Base-by-base conservation (phyloP, 2,888 invertebrate species). In the Shargacucullia verbasci region DNA sequence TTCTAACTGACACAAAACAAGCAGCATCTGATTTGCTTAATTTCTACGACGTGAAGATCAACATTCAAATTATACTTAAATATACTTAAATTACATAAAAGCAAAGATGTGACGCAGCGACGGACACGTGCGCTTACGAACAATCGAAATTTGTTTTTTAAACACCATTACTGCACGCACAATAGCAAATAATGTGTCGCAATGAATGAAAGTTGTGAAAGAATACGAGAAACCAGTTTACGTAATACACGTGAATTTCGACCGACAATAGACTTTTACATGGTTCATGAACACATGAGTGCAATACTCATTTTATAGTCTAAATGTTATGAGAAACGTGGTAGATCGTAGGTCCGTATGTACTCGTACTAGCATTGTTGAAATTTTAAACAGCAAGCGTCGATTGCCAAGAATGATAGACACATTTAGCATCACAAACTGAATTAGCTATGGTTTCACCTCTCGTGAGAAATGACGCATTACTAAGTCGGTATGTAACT, bases 181-280 rank as follows among this genome's bases (percentile, higher is more conserved):
- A 70, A 74, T 72, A 56, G 68, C 72, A 71, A 73, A 81, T 76
- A 73, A 74, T 46, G 60, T 84, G 79, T 81, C 78, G 82, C 80
- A 86, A 85, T 78, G 74, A 83, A 83, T 73, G 85, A 86, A 86
- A 86, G 87, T 84, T 80, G 67, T 75, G 80, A 84, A 85, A 82
- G 83, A 84, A 70, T 79, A 79, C 64, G 76, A 76, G 70, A 75
- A 76, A 78, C 72, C 33, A 57, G 57, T 79, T 84, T 82, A 83
- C 81, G 80, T 77, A 83, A 82, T 54, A 72, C 57, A 63, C 66
- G 69, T 67, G 69, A 73, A 76, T 76, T 80, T 76, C 55, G 67
- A 59, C 64, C 61, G 66, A 62, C 78, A 69, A 68, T 68, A 63
- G 69, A 69, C 57, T 59, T 68, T 74, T 72, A 80, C 73, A 80